phyloP scores from a whole-genome alignment of 2,888 invertebrate genomes.

The Vannuccia rotundouncinata region DNA sequence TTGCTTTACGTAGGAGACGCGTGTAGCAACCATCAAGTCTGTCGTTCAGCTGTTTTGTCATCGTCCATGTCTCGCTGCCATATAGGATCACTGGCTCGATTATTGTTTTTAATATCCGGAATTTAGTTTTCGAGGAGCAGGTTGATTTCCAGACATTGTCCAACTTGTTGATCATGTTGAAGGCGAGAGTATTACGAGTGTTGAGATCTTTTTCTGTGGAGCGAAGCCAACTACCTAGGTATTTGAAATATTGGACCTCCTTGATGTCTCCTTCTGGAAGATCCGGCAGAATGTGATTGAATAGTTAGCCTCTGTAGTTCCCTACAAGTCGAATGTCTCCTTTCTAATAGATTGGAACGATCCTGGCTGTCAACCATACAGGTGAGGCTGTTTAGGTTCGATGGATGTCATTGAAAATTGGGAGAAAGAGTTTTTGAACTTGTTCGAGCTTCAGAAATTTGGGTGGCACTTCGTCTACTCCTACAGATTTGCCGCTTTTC shows the following conservation, averaged over 20 bases:
- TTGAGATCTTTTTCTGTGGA: neutral
- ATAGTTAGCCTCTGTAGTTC: too few relatives aligned
- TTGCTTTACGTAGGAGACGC: neutral
- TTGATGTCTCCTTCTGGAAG: neutral
- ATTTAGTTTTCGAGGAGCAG: neutral
- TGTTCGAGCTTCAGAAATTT: too few relatives aligned
- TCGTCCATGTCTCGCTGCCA: constrained; percentile 3
- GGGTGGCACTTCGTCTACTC: too few relatives aligned
- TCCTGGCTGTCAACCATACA: too few relatives aligned
- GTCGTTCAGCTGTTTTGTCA: constrained; percentile 3
- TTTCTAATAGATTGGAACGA: too few relatives aligned
- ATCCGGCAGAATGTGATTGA: too few relatives aligned
- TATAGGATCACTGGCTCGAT: neutral
- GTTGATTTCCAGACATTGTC: neutral
- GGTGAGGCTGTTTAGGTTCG: too few relatives aligned
- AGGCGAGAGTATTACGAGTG: neutral
- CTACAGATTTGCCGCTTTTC: too few relatives aligned
- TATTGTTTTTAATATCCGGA: neutral
- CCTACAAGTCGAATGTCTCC: too few relatives aligned
- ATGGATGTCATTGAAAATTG: too few relatives aligned
- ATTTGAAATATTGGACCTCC: neutral
- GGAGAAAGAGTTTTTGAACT: too few relatives aligned
- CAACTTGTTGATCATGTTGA: constrained; percentile 8
- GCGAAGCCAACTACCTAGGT: neutral
- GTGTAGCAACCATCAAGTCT: constrained; percentile 20